Conservation (phyloP, 2,797 vertebrate genomes). For the Anguilla obscura region DNA sequence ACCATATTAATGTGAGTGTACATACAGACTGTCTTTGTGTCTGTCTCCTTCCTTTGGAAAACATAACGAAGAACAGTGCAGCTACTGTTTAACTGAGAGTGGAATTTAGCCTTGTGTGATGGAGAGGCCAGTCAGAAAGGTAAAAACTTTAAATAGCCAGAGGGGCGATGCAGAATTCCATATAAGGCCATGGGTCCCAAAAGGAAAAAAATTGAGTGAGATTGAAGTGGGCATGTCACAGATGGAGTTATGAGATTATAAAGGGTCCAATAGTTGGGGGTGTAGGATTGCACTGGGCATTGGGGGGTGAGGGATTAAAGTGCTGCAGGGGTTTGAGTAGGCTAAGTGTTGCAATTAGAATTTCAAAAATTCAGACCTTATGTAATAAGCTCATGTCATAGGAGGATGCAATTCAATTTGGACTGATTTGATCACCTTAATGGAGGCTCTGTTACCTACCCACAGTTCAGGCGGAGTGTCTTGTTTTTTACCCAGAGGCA, state of each 20-base stretch:
- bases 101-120: background rate
- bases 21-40: background rate
- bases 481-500: constrained; percentile 35
- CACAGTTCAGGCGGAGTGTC: constrained; percentile 25
- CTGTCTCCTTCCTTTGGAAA: background rate
- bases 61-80: background rate
- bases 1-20: background rate
- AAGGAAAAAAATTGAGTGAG: constrained; percentile 12
- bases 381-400: background rate
- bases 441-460: constrained; percentile 26
- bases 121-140: background rate
- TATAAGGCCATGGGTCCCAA: constrained; percentile 33
- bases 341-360: no score
- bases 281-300: no score
- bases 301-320: no score
- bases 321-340: no score
- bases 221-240: background rate
- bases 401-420: constrained; percentile 24
- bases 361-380: no score
- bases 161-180: constrained; percentile 1
- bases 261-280: no score
- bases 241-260: no score
- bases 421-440: constrained; percentile 31
- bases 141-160: constrained; percentile 47
- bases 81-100: constrained; percentile 2